Base-by-base conservation (phyloP, 2,113 vertebrate species). In the Bubo scandiacus region DNA sequence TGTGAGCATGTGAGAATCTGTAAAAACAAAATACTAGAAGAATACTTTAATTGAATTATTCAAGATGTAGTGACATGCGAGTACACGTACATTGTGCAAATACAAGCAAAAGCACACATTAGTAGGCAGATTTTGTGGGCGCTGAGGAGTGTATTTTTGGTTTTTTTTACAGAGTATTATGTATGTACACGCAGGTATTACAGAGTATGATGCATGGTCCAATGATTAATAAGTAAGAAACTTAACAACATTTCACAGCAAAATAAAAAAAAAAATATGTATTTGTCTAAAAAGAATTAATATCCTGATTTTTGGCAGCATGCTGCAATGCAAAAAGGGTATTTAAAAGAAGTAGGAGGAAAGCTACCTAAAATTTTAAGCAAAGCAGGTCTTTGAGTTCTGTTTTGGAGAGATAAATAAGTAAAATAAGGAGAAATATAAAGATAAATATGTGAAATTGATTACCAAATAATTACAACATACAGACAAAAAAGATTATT, bases 51-150 rank as follows among this genome's bases (percentile, higher is more conserved):
- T 27, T 2, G 32, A 87, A 45, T 84, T 70, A 51, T 32, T 59
- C 23, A 15, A 4, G 1, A 25, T 18, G 36, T 29, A 27, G n/a
- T 15, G 30, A 23, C 34, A 34, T 1, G 23, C 34, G 30, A 68
- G 27, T 9, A 47, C 30, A 1, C 0, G 30, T 0, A 38, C 32
- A 10, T 3, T 0, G 6, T 27, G 51, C 1, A 3, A 40, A 62
- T 3, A 27, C 38, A 71, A 11, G 36, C 51, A 65, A 29, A 34
- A 12, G 14, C 63, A 73, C 7, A 20, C 20, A 42, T 1, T 1
- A 63, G n/a, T 5, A 19, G 8, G 71, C 29, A 83, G 54, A 42
- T 29, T 40, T 47, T n/a, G 52, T 25, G 47, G 66, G 32, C 29
- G 22, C 0, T 38, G 42, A 75, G 40, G 30, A 62, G 30, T 40